Evolutionary conservation across 2,888 invertebrate genomes (phyloP).

Genomic region (Melipona bicolor): DNA sequence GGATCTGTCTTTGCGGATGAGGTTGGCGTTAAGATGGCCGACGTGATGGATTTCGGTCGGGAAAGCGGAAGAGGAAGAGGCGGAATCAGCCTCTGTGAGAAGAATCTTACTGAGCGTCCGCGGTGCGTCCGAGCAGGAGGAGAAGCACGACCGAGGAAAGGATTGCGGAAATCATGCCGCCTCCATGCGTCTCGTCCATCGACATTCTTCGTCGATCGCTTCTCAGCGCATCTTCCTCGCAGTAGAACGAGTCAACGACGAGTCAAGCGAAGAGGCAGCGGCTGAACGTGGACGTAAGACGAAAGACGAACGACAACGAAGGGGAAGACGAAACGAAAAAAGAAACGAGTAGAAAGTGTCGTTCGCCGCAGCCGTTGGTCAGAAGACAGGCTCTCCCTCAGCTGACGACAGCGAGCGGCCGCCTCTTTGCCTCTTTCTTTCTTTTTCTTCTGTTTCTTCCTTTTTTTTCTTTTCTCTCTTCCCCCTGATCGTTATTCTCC

Average conservation of each 20-base stretch:
- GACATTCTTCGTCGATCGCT: conserved; percentile 54
- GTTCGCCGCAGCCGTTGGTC: background rate
- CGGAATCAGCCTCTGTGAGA: background rate
- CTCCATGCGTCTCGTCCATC: conserved; percentile 71
- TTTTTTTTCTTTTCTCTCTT: background rate
- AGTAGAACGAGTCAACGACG: conserved; percentile 2
- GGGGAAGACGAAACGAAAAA: background rate
- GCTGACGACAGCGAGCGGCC: background rate
- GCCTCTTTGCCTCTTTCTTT: background rate
- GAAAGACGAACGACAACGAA: background rate
- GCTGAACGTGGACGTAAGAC: background rate
- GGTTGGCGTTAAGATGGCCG: conserved; percentile 2
- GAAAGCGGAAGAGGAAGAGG: background rate
- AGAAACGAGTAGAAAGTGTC: background rate
- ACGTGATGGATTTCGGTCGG: background rate
- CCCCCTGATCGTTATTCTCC: conserved; percentile 46
- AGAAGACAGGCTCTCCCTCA: background rate
- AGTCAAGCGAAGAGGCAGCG: background rate
- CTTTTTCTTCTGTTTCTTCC: no score
- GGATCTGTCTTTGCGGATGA: background rate
- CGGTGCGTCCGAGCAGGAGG: conserved; percentile 73
- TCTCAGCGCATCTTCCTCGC: conserved; percentile 70
- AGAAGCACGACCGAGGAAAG: conserved; percentile 73
- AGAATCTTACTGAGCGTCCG: conserved; percentile 80
- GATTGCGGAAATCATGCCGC: conserved; percentile 70